Evolutionary conservation across 2,888 invertebrate species (phyloP).

Genomic region (Apodemia mormo): DNA sequence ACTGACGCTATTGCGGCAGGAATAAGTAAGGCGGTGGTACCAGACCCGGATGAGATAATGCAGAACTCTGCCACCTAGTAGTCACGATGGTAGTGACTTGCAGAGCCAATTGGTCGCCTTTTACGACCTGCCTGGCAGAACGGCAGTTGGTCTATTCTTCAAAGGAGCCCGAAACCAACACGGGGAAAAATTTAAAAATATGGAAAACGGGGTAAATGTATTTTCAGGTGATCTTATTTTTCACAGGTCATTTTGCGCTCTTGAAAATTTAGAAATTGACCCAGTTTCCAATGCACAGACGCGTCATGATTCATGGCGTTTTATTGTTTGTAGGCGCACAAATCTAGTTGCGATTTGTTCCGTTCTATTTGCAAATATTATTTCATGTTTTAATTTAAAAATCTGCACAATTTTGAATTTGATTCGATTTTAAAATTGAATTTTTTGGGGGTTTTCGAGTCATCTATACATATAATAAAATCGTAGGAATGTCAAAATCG

Average conservation of each 20-base stretch:
- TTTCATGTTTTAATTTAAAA: background rate
- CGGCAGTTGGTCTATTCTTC: too few species aligned
- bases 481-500: too few species aligned
- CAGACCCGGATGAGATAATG: too few species aligned
- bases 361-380: background rate
- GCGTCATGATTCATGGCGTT: background rate
- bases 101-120: too few species aligned
- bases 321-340: background rate
- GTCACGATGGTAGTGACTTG: too few species aligned
- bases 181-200: background rate
- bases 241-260: conserved; percentile 4
- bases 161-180: too few species aligned
- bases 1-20: too few species aligned
- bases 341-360: conserved; percentile 7
- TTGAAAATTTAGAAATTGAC: conserved; percentile 9
- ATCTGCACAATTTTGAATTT: background rate
- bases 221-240: conserved; percentile 2
- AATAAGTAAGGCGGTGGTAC: too few species aligned
- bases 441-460: background rate
- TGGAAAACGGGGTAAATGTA: background rate
- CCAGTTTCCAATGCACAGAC: background rate
- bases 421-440: background rate
- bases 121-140: too few species aligned
- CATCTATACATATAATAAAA: too few species aligned
- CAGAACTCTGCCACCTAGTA: too few species aligned